phyloP scores from a whole-genome alignment of 2,113 vertebrate genomes.

The Galeopterus variegatus region DNA sequence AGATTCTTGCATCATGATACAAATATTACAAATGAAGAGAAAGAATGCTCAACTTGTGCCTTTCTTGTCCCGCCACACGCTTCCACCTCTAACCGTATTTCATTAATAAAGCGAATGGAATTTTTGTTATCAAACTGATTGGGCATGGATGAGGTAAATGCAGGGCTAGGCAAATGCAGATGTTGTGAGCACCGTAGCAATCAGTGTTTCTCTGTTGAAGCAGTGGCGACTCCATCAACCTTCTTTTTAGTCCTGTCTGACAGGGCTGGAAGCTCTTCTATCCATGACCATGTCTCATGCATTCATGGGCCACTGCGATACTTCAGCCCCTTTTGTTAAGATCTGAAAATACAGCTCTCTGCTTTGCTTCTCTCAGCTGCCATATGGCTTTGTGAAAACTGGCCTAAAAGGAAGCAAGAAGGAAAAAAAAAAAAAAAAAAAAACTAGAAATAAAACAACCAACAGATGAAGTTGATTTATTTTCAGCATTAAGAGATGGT shows the following conservation, averaged over 20 bases:
- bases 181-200: conserved; percentile 42
- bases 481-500: conserved; percentile 84
- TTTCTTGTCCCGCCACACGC: conserved; percentile 85
- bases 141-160: conserved; percentile 21
- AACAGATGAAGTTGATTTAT: conserved; percentile 96
- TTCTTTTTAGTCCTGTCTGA: conserved; percentile 84
- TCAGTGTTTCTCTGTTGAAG: conserved; percentile 78
- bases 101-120: conserved; percentile 88
- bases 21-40: conserved; percentile 80
- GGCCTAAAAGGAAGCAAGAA: conserved; percentile 86
- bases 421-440: not conserved
- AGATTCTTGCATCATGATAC: conserved; percentile 75
- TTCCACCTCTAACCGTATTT: conserved; percentile 83
- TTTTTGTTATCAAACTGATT: conserved; percentile 84
- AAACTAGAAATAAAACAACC: conserved; percentile 86
- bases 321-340: conserved; percentile 92
- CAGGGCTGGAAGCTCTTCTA: conserved; percentile 86
- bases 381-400: conserved; percentile 95
- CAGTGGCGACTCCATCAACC: conserved; percentile 81
- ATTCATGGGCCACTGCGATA: conserved; percentile 93
- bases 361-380: conserved; percentile 92
- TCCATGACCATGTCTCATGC: conserved; percentile 89
- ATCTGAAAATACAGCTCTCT: conserved; percentile 89
- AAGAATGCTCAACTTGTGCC: conserved; percentile 79
- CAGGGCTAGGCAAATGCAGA: conserved; percentile 69